phyloP scores from a whole-genome alignment of 2,888 invertebrate species.

The Rhingia rostrata region DNA sequence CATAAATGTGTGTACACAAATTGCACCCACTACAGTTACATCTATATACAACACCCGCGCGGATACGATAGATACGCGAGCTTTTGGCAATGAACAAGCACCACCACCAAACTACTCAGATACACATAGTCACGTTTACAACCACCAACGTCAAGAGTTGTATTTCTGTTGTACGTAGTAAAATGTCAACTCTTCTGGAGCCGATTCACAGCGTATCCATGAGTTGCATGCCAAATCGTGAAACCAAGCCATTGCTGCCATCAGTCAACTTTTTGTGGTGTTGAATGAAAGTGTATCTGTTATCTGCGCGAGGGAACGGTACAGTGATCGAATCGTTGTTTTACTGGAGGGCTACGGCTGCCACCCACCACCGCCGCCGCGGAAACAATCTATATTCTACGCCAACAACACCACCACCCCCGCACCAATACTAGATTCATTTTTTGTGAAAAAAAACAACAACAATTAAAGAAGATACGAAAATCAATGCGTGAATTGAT shows the following conservation, averaged over 20 bases:
- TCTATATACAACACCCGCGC: conserved; percentile 38
- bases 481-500: conserved; percentile 58
- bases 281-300: conserved; percentile 69
- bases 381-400: conserved; percentile 45
- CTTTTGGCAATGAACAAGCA: conserved; percentile 58
- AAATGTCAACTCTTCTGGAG: conserved; percentile 70
- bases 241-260: conserved; percentile 62
- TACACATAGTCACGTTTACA: conserved; percentile 73
- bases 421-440: conserved; percentile 5
- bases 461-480: neutral
- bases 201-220: conserved; percentile 70
- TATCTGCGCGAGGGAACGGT: conserved; percentile 64
- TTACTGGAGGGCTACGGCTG: conserved; percentile 62
- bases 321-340: conserved; percentile 59
- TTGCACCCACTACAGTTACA: conserved; percentile 56
- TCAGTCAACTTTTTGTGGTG: conserved; percentile 72
- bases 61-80: conserved; percentile 58
- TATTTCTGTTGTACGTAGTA: conserved; percentile 74
- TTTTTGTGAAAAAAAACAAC: conserved; percentile 8
- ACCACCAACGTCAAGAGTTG: conserved; percentile 70
- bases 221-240: conserved; percentile 71
- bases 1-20: conserved; percentile 5
- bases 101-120: conserved; percentile 64
- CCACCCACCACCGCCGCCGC: conserved; percentile 64
- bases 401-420: neutral